Percentiles rank a stretch among this genome's conserved stretches.
phyloP scores from a whole-genome alignment of 2,113 vertebrate species.

The Poeciliopsis retropinna region DNA sequence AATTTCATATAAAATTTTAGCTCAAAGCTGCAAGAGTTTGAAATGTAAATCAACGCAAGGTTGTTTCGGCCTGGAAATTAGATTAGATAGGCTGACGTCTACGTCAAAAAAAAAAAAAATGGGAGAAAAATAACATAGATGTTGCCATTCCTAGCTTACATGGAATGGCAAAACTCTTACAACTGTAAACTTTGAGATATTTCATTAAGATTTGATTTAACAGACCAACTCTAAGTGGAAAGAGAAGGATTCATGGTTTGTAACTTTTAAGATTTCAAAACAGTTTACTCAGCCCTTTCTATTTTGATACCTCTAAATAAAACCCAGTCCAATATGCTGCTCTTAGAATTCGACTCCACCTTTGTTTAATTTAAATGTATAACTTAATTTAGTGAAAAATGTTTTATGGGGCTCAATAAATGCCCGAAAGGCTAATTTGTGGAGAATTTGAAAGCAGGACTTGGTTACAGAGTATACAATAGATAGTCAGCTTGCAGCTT shows the following conservation, averaged over 20 bases:
- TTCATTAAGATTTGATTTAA: background rate
- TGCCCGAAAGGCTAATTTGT: background rate
- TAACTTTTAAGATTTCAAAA: background rate
- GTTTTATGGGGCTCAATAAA: background rate
- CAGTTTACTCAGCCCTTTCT: background rate
- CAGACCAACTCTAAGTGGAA: background rate
- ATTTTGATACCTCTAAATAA: background rate
- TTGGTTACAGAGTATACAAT: background rate
- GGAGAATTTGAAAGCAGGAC: background rate
- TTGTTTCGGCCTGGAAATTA: constrained; percentile 41
- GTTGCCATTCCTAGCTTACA: background rate
- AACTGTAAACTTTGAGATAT: background rate
- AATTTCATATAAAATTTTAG: constrained; percentile 17
- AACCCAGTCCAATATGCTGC: too few species aligned
- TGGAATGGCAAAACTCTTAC: too few species aligned
- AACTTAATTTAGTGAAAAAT: background rate
- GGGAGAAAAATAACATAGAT: too few species aligned
- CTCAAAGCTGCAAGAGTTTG: constrained; percentile 38
- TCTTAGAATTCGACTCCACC: too few species aligned
- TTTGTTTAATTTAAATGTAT: background rate
- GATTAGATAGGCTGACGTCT: background rate
- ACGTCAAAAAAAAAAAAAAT: background rate
- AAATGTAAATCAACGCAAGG: constrained; percentile 54
- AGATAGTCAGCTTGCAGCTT: too few species aligned
- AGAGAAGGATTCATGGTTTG: background rate